phyloP scores from a whole-genome alignment of 2,797 vertebrate species.

The Helicolenus hilgendorfi region DNA sequence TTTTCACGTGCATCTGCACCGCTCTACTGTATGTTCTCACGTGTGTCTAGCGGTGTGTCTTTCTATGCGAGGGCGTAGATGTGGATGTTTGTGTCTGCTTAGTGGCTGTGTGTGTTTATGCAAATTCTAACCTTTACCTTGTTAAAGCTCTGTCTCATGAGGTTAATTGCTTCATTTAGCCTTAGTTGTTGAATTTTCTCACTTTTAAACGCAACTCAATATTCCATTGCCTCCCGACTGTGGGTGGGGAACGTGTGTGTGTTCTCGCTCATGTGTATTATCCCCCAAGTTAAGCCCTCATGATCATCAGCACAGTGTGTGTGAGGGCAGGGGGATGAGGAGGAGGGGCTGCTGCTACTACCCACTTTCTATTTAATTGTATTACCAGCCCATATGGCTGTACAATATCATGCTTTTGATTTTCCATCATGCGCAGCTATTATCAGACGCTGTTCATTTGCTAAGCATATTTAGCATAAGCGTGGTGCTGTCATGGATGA shows the following conservation, averaged over 20 bases:
- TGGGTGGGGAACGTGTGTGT: neutral
- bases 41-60: neutral
- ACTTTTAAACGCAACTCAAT: slow-evolving; percentile 25
- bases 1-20: neutral
- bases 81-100: neutral
- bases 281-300: slow-evolving; percentile 9
- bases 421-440: slow-evolving; percentile 53
- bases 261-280: neutral
- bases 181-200: slow-evolving; percentile 34
- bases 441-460: slow-evolving; percentile 67
- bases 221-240: neutral
- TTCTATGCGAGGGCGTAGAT: neutral
- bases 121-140: slow-evolving; percentile 71
- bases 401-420: slow-evolving; percentile 53
- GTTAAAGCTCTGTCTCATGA: slow-evolving; percentile 54
- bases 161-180: slow-evolving; percentile 77
- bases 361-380: slow-evolving; percentile 58
- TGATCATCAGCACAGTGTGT: slow-evolving; percentile 21
- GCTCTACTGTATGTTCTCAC: neutral
- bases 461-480: slow-evolving; percentile 62
- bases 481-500: slow-evolving; percentile 54
- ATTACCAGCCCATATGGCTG: slow-evolving; percentile 65
- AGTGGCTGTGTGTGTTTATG: slow-evolving; percentile 18
- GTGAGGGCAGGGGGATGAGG: neutral
- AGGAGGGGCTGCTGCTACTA: neutral